A percentile compares a stretch with the other conserved stretches of the same genome.
Conservation (phyloP, 2,113 vertebrate species). For the Siniperca knerii region DNA sequence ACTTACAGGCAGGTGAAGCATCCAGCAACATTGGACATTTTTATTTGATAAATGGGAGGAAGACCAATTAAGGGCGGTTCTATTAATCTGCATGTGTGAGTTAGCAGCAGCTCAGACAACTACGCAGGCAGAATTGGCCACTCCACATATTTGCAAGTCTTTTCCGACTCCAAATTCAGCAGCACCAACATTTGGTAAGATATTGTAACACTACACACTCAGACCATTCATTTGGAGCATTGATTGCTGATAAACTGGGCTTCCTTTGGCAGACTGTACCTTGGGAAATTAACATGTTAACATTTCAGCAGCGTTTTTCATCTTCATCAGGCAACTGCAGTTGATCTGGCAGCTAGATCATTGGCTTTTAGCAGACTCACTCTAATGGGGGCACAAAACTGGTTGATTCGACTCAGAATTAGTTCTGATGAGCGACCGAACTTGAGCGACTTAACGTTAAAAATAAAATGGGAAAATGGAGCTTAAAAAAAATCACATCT, state of each 20-base stretch:
- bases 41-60: not conserved
- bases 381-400: not conserved
- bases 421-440: not conserved
- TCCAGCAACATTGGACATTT: not conserved
- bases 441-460: not conserved
- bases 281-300: slow-evolving; percentile 11
- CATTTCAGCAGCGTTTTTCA: slow-evolving; percentile 23
- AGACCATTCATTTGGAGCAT: not conserved
- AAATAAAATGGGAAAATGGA: not conserved
- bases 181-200: not conserved
- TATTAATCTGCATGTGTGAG: not conserved
- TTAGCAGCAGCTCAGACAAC: not conserved
- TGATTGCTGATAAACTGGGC: slow-evolving; percentile 16
- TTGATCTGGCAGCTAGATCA: slow-evolving; percentile 21
- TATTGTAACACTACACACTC: not conserved
- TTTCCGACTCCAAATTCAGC: not conserved
- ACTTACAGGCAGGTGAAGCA: not conserved
- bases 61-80: not conserved
- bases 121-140: not conserved
- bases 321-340: slow-evolving; percentile 35
- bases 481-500: not conserved
- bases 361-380: slow-evolving; percentile 28
- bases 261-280: slow-evolving; percentile 4
- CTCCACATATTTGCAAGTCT: not conserved
- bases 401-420: not conserved